Evolutionary conservation across 2,797 vertebrate genomes (phyloP), one percentile per base, ranked within the genome.

Genomic region (Poecilia wingei): DNA sequence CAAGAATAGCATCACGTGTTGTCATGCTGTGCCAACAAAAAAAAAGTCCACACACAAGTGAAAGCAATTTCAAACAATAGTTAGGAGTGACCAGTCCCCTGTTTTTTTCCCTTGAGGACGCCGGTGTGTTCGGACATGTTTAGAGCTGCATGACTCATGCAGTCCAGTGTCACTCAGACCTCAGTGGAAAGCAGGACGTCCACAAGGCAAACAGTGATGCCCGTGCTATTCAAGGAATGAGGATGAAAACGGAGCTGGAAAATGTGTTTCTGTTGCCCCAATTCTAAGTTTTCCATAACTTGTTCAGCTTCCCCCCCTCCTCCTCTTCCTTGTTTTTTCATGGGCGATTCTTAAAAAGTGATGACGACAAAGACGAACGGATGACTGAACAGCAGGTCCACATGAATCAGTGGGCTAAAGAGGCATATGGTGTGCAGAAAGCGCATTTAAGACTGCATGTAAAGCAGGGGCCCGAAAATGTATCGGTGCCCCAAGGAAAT

Each of bases 261-360:
- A 93, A 95, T 92, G 87, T 93, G 89, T 84, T 95, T 88, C 93
- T 94, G 92, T 47, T 33, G 95, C 94, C 94, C 75, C 25, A 76
- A 94, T 96, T 94, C 95, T 91, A 96, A 93, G 94, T 96, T 96
- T 90, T 92, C 90, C 89, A 86, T 81, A 80, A 81, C 83, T 89
- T 85, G 79, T 73, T 87, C 28, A 90, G 94, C 92, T 91, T 31
- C 36, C 2, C 9, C 13, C 31, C n/a, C 6, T 4, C 7, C 25
- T 43, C 33, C 10, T 14, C 33, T 8, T 39, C 12, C 49, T 28
- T 94, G 94, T 94, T 96, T 93, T 91, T 94, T 94, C 95, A 92
- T 93, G 95, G 95, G 96, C 94, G 96, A 96, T 96, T 97, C 94
- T 92, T 94, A 94, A 91, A 90, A 93, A 94, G 95, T 95, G 96